phyloP scores from a whole-genome alignment of 2,797 vertebrate species.

The Crax fasciolata region DNA sequence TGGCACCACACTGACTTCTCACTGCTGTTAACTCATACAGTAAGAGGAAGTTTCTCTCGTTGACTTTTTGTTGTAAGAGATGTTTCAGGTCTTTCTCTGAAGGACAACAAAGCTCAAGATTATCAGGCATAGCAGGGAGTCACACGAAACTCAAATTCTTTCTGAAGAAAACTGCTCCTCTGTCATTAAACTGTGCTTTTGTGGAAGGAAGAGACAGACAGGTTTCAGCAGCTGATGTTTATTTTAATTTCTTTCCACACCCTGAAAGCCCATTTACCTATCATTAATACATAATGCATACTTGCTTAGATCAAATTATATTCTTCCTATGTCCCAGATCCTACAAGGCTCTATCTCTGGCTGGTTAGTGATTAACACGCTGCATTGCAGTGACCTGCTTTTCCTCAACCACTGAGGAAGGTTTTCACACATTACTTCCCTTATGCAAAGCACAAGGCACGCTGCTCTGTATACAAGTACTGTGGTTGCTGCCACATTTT shows the following conservation, averaged over 20 bases:
- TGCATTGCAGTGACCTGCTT: slow-evolving; percentile 32
- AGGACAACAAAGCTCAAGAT: rapidly evolving
- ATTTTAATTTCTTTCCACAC: slow-evolving; percentile 58
- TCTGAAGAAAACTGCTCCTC: neutral
- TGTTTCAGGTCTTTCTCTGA: neutral
- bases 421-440: neutral
- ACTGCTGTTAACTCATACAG: neutral
- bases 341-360: neutral
- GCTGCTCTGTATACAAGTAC: neutral
- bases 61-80: neutral
- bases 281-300: slow-evolving; percentile 30
- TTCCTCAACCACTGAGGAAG: neutral
- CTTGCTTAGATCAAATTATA: slow-evolving; percentile 34
- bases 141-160: neutral
- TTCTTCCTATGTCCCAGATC: neutral
- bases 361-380: slow-evolving; percentile 37
- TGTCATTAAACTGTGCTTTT: slow-evolving; percentile 33
- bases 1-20: neutral
- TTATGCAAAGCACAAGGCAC: neutral
- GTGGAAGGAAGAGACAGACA: slow-evolving; percentile 18
- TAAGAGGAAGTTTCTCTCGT: neutral
- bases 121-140: neutral
- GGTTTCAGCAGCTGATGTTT: slow-evolving; percentile 43
- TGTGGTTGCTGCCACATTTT: neutral
- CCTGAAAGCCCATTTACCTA: slow-evolving; percentile 54